Evolutionary conservation across 2,888 invertebrate species (phyloP).

Genomic region (Lycaena phlaeas): DNA sequence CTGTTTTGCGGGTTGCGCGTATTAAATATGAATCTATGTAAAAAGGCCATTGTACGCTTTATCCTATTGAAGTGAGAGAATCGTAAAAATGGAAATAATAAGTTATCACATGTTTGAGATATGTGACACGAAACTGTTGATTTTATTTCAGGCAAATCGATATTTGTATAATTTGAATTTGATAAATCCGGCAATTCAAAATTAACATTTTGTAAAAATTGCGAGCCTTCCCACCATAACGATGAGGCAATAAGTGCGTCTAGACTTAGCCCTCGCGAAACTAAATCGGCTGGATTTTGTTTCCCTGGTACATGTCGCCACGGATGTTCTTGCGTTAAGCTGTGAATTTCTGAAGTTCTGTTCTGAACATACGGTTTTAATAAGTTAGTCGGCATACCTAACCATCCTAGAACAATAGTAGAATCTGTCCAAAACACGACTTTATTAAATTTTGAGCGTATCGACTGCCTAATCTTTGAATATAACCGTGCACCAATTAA

Average conservation of each 20-base stretch:
- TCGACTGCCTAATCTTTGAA: slow-evolving; percentile 13
- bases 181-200: background rate
- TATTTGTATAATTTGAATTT: background rate
- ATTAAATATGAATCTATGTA: slow-evolving; percentile 1
- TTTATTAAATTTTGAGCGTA: slow-evolving; percentile 14
- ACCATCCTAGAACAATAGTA: slow-evolving; percentile 22
- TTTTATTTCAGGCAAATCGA: slow-evolving; percentile 11
- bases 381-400: slow-evolving; percentile 18
- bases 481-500: slow-evolving; percentile 18
- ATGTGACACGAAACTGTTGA: background rate
- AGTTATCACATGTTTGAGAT: background rate
- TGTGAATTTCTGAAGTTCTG: slow-evolving; percentile 18
- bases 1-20: background rate
- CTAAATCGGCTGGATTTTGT: too few species aligned
- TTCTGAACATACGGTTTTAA: slow-evolving; percentile 23
- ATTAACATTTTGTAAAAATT: slow-evolving; percentile 5
- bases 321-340: slow-evolving; percentile 12
- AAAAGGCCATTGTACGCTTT: slow-evolving; percentile 10
- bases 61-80: slow-evolving; percentile 14
- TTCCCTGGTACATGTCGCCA: slow-evolving; percentile 1
- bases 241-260: background rate
- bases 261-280: background rate
- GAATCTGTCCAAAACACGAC: slow-evolving; percentile 22
- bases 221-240: slow-evolving; percentile 14
- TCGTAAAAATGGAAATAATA: slow-evolving; percentile 11